Evolutionary conservation across 2,113 vertebrate genomes (phyloP).

Genomic region (Chlorodrepanis virens): DNA sequence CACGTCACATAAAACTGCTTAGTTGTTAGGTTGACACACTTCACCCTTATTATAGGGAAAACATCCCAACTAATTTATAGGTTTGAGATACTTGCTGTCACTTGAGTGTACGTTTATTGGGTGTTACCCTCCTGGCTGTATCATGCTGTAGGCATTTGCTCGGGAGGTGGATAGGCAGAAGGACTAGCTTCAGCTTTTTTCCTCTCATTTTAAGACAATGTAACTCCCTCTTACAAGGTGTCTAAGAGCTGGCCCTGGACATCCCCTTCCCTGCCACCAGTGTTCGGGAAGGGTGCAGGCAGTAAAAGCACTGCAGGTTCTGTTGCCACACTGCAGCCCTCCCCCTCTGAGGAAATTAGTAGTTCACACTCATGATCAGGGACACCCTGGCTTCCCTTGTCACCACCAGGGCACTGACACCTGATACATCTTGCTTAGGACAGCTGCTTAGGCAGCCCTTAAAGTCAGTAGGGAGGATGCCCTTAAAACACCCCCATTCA

Average conservation of each 20-base stretch:
- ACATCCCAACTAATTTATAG: background rate
- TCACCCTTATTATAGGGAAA: background rate
- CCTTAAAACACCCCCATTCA: background rate
- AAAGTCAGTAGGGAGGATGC: background rate
- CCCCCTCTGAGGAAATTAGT: background rate
- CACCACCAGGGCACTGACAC: background rate
- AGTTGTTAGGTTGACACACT: background rate
- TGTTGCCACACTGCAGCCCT: background rate
- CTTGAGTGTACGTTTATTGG: background rate
- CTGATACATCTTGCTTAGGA: fast-evolving
- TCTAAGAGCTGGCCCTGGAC: background rate
- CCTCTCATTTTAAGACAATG: background rate
- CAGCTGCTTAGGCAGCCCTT: background rate
- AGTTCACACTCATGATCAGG: background rate
- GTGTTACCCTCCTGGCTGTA: background rate
- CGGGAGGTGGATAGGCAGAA: background rate
- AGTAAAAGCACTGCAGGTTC: background rate
- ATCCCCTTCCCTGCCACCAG: background rate
- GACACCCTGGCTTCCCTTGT: background rate
- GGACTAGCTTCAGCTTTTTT: background rate
- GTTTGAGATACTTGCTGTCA: background rate
- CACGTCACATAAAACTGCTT: background rate
- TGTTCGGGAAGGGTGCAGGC: background rate
- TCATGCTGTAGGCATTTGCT: background rate
- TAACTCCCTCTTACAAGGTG: background rate